Base-by-base conservation (phyloP, 2,888 invertebrate species). In the Rapana venosa region DNA sequence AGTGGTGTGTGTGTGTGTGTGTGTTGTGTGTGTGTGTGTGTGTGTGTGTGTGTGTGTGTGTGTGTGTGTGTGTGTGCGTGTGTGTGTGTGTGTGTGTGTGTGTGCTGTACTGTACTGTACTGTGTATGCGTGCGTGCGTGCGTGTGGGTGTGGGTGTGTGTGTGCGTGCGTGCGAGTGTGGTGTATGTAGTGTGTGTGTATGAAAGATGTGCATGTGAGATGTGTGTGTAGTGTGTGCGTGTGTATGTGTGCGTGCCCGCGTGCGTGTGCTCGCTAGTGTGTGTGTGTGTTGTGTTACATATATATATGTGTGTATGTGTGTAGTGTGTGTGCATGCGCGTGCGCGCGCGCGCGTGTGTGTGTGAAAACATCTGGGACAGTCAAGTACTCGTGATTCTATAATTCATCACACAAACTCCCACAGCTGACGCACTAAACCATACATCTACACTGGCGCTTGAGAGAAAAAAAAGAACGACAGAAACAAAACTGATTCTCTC, bases 11-110 rank as follows among this genome's bases (percentile, higher is more conserved):
- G 61, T 13, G 66, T 66, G 66, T 66, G 66, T 66, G 66, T 66
- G 66, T 66, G 66, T 4, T 66, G 66, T 13, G 66, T 66, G 26
- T 2, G 26, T 26, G n/a, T n/a, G 74, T 74, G 74, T n/a, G 74
- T 74, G 74, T n/a, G 74, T 74, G 74, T 74, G 74, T 74, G 74
- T 74, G 74, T 74, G 74, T 74, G 74, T 74, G 74, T 74, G 74
- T 74, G 74, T 74, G 74, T 74, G 74, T 74, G 74, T 74, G 66
- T 66, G 66, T 66, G 66, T 66, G 66, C 13, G 66, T 66, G 66
- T 66, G 66, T 66, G 66, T 66, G 66, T 66, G 74, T 74, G 74
- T 74, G 74, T 74, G 74, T 74, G 74, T 74, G 74, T 74, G 74
- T 74, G 74, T 74, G 74, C 2, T 74, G n/a, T 74, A n/a, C 2